phyloP scores from a whole-genome alignment of 2,113 vertebrate genomes.

The Azemiops feae region DNA sequence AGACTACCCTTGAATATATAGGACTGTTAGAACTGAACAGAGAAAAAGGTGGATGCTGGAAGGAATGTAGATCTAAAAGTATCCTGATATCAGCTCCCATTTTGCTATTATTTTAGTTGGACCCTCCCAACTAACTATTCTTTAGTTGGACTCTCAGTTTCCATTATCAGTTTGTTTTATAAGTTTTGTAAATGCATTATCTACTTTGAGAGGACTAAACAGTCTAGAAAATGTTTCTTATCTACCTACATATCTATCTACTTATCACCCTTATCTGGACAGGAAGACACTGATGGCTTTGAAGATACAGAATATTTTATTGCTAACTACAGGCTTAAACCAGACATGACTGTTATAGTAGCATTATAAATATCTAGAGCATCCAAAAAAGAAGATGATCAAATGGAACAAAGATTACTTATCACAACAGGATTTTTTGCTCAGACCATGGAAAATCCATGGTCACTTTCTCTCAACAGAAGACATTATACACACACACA shows the following conservation, averaged over 20 bases:
- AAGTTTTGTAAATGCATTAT: not conserved
- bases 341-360: not conserved
- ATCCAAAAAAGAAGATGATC: not conserved
- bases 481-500: not conserved
- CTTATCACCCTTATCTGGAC: not conserved
- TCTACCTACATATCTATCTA: not conserved
- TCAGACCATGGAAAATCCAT: not conserved
- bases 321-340: not conserved
- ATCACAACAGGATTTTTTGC: conserved; percentile 10
- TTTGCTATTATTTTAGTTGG: not conserved
- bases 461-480: not conserved
- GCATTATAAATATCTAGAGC: not conserved
- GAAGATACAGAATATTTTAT: not conserved
- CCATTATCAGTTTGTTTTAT: not conserved
- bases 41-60: not conserved
- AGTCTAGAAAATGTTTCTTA: not conserved
- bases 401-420: not conserved
- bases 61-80: not conserved
- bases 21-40: not conserved
- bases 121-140: not conserved
- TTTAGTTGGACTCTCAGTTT: not conserved
- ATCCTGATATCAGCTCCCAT: not conserved
- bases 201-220: not conserved
- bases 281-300: not conserved
- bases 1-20: not conserved